Base-by-base conservation (phyloP, 2,113 vertebrate genomes). In the Clarias magur region DNA sequence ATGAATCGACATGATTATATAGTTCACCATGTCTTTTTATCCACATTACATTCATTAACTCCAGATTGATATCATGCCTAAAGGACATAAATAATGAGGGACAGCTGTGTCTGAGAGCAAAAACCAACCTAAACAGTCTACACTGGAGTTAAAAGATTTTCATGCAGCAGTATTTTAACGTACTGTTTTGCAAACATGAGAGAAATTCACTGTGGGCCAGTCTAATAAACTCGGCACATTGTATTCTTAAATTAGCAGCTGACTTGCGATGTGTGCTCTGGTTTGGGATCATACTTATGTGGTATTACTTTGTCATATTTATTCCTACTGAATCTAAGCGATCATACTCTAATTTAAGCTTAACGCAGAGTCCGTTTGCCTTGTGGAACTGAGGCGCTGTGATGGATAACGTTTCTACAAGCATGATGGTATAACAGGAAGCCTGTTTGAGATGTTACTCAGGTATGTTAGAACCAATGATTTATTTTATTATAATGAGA, bases 401-500 rank as follows among this genome's bases (percentile, higher is more conserved):
- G 75, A 85, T 56, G 56, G 86, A 81, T 73, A 13, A 30, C 34
- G 38, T 56, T 38, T 80, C 15, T 83, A 70, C 63, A 87, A 80
- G 86, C 56, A 30, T 85, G 82, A 63, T 86, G 80, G 86, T 87
- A 80, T 85, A 88, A 86, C 89, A 88, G 89, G 86, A 75, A 80
- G 82, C 86, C 86, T 88, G 86, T 90, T 88, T 81, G 85, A 86
- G 78, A 84, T 83, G 87, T 89, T 86, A 88, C 91, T 92, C 91
- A 92, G 91, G 91, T 90, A 91, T 89, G 87, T 89, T 83, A 83
- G 78, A 91, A 91, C 91, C 91, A 91, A 91, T 90, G 89, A 91
- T 89, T 86, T 84, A 86, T 87, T 88, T 81, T 86, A 86, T 87
- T 89, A 84, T 62, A 75, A 80, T 57, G 84, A 80, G 78, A 70